Evolutionary conservation across 2,797 vertebrate genomes (phyloP), one percentile per base, ranked within the genome.

Genomic region (Vultur gryphus): DNA sequence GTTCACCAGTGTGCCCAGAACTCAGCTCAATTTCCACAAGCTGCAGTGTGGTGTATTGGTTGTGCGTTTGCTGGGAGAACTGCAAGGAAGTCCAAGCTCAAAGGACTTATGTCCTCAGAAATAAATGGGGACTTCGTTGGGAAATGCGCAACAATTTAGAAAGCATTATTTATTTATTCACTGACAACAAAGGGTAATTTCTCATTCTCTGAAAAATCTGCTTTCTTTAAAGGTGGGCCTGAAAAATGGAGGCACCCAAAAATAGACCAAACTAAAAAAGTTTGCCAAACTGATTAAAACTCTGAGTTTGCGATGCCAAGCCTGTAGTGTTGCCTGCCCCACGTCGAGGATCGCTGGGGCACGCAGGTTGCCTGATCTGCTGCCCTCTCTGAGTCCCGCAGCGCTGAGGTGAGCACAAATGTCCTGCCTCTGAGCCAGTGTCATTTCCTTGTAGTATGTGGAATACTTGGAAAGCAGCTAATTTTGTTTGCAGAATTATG

Each of bases 321-420:
- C 23, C 35, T 19, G 51, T 2, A 7, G 35, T 0, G 5, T 2
- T 61, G 23, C 54, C 25, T 10, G 51, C 28, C 28, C 29, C 8
- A 8, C 2, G 2, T 1, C 1, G 6, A 23, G 62, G 61, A 11
- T 59, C 0, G 3, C 41, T 7, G 46, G 67, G 39, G 11, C 52
- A 48, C 57, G 5, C 4, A 1, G 6, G 39, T 7, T 51, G 49
- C 46, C 39, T 8, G 25, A 11, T 13, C 44, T 33, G 33, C 31
- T 28, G 57, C 39, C 15, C 19, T 51, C n/a, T 15, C 35, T 0
- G 24, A 48, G 51, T 16, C 46, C 26, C 0, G 2, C 12, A 2
- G 25, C 6, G 33, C 41, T 6, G 26, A 80, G 48, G 17, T 28
- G 43, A 84, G 26, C 31, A 13, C 21, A 12, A 9, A 58, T 3